These are phyloP conservation scores for Petrolisthes cinctipes DNA, from an alignment of 2,888 invertebrate species.

Conservation along the genomic window DNA sequence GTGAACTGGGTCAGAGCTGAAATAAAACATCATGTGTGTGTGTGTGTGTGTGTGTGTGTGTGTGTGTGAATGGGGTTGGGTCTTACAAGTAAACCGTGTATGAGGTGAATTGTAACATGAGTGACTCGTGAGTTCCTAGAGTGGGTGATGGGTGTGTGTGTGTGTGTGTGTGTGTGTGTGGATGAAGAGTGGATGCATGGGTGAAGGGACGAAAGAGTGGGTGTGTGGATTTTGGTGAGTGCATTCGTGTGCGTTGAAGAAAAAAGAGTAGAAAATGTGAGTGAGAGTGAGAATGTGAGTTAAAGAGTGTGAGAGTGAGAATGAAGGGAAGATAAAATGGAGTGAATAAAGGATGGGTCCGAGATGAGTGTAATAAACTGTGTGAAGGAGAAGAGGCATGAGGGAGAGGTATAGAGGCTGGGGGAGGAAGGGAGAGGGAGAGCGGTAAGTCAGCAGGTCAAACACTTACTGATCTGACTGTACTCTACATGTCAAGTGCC, in stretches of 20 bases:
- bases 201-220: background rate
- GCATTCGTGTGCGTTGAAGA: no score
- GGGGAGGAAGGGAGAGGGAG: background rate
- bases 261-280: background rate
- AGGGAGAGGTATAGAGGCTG: background rate
- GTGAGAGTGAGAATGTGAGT: background rate
- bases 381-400: background rate
- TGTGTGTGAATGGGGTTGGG: no score
- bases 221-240: background rate
- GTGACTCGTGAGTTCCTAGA: background rate
- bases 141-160: constrained; percentile 9
- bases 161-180: constrained; percentile 23
- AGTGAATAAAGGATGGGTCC: background rate
- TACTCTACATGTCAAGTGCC: constrained; percentile 51
- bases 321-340: background rate
- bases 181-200: background rate
- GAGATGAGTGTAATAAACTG: constrained; percentile 7
- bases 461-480: background rate
- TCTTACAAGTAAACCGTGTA: background rate
- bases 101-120: background rate
- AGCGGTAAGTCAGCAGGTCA: background rate
- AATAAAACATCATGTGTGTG: background rate
- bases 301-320: background rate
- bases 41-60: background rate
- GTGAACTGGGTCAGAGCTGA: no score